phyloP scores from a whole-genome alignment of 1,140 invertebrate genomes.

The Prorops nasuta region DNA sequence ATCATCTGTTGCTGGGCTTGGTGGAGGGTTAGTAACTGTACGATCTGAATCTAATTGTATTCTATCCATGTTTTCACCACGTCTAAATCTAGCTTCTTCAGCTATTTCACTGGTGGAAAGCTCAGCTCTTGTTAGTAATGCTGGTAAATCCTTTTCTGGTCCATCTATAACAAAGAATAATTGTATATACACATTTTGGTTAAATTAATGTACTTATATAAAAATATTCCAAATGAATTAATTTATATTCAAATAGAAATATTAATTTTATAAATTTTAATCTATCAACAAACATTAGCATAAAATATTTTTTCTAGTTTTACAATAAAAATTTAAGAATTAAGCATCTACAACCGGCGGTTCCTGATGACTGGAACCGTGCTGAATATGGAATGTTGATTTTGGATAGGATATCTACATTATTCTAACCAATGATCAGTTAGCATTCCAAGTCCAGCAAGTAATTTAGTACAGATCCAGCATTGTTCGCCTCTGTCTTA shows the following conservation, averaged over 20 bases:
- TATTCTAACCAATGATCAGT: too few species aligned
- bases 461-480: too few species aligned
- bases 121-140: slow-evolving; percentile 60
- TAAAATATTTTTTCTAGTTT: slow-evolving; percentile 28
- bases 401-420: too few species aligned
- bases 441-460: too few species aligned
- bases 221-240: slow-evolving; percentile 25
- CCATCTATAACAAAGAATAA: slow-evolving; percentile 34
- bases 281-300: slow-evolving; percentile 5
- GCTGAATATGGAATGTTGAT: too few species aligned
- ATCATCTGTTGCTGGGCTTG: slow-evolving; percentile 72
- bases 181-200: too few species aligned
- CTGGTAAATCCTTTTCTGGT: slow-evolving; percentile 61
- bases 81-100: slow-evolving; percentile 53
- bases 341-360: too few species aligned
- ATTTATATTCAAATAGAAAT: slow-evolving; percentile 5
- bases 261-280: slow-evolving; percentile 26
- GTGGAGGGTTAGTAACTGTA: slow-evolving; percentile 71
- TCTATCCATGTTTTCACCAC: slow-evolving; percentile 54
- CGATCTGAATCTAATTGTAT: slow-evolving; percentile 52
- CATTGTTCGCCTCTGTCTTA: too few species aligned
- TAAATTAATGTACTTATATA: slow-evolving; percentile 2
- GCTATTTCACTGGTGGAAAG: slow-evolving; percentile 54
- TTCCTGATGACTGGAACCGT: too few species aligned
- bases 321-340: too few species aligned